phyloP scores from a whole-genome alignment of 2,113 vertebrate species.

The Bubo scandiacus region DNA sequence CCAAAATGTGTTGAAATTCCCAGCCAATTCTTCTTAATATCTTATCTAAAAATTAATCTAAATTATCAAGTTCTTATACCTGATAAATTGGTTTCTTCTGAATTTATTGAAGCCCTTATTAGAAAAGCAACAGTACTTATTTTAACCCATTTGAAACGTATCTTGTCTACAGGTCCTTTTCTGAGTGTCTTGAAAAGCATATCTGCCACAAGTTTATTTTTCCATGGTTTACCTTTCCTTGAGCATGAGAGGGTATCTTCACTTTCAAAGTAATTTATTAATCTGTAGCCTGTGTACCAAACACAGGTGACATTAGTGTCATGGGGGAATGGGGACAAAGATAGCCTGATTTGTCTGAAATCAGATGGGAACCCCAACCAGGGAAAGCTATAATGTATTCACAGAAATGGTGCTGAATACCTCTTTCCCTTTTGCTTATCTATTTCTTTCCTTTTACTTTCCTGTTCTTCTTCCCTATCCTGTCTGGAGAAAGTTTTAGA shows the following conservation, averaged over 20 bases:
- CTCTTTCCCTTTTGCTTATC: background rate
- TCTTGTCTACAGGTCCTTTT: background rate
- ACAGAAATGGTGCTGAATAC: background rate
- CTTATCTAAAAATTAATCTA: background rate
- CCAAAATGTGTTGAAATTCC: background rate
- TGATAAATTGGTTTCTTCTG: background rate
- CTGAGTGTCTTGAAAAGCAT: background rate
- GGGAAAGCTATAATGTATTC: background rate
- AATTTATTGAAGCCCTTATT: background rate
- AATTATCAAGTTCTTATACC: background rate
- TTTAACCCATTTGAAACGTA: background rate
- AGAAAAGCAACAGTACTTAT: background rate
- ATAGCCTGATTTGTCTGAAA: background rate
- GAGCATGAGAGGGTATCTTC: background rate
- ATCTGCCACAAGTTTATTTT: background rate
- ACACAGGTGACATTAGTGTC: background rate
- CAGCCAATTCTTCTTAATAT: background rate
- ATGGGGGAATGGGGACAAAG: background rate
- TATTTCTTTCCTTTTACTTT: background rate
- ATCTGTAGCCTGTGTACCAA: background rate
- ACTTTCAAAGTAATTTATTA: background rate
- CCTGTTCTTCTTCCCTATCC: background rate
- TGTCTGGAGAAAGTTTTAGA: background rate
- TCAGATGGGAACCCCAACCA: background rate
- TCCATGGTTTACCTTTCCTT: background rate